These are phyloP conservation scores for Drosophila kanekoi DNA, from an alignment of 2,888 invertebrate species.

Conservation along the genomic window DNA sequence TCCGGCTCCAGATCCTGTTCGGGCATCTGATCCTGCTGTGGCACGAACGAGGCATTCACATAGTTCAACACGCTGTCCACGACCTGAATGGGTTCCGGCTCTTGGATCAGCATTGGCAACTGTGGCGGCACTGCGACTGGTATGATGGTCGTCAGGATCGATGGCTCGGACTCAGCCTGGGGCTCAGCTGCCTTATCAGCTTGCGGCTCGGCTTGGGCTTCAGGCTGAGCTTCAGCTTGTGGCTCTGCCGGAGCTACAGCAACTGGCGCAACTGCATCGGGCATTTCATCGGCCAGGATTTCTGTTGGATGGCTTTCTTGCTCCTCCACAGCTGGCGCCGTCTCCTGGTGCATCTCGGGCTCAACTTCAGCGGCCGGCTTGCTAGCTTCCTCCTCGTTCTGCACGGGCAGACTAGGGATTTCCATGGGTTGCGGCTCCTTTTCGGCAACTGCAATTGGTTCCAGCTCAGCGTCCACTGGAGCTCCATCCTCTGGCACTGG, in stretches of 20 bases:
- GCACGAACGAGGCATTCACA: conserved; percentile 79
- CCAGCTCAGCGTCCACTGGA: conserved; percentile 2
- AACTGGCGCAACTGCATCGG: conserved; percentile 4
- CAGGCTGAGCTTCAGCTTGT: background rate
- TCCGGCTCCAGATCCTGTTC: conserved; percentile 39
- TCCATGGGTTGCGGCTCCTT: conserved; percentile 12
- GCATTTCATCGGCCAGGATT: conserved; percentile 17
- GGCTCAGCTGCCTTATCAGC: background rate
- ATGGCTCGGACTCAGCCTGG: conserved; percentile 24
- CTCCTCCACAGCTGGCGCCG: background rate
- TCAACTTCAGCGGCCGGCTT: conserved; percentile 10
- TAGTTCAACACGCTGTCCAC: conserved; percentile 81
- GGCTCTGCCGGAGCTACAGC: background rate
- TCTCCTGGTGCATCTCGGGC: background rate
- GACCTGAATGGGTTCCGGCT: conserved; percentile 50
- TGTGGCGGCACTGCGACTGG: conserved; percentile 43
- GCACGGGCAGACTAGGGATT: background rate
- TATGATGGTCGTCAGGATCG: conserved; percentile 80
- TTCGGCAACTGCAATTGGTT: background rate
- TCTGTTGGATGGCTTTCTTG: conserved; percentile 3
- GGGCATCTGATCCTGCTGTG: conserved; percentile 20
- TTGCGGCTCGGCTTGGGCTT: background rate
- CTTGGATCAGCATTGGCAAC: conserved; percentile 1
- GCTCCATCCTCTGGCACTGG: conserved; percentile 3
- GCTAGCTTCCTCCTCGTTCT: conserved; percentile 1